These are phyloP conservation scores for Ceyx melanurus DNA, from an alignment of 2,113 vertebrate species.

Conservation along the genomic window DNA sequence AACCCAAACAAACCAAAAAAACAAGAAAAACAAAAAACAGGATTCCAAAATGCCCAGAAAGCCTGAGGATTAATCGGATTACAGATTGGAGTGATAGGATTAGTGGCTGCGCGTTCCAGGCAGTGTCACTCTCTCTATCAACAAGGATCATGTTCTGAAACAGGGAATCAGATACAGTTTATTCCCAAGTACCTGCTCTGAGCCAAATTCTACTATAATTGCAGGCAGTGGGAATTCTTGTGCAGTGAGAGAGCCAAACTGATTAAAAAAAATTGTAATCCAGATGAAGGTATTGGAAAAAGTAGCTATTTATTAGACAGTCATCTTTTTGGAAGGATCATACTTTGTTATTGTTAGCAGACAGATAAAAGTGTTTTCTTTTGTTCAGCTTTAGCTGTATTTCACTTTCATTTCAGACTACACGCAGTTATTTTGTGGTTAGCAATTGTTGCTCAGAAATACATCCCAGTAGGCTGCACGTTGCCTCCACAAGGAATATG, in stretches of 20 bases:
- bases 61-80: not conserved
- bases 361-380: not conserved
- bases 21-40: accelerated
- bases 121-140: not conserved
- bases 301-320: not conserved
- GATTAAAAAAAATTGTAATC: not conserved
- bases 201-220: not conserved
- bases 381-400: not conserved
- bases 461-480: not conserved
- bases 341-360: not conserved
- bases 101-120: not conserved
- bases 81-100: not conserved
- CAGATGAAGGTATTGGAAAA: not conserved
- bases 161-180: not conserved
- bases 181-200: not conserved
- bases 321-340: not conserved
- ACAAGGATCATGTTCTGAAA: not conserved
- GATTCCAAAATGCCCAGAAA: not conserved
- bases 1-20: no score
- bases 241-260: not conserved
- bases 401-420: not conserved
- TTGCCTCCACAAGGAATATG: not conserved
- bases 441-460: not conserved
- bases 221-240: not conserved
- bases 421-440: not conserved